Percentiles rank a stretch among this genome's conserved stretches.
These are phyloP conservation scores for Coenonympha arcania DNA, from an alignment of 2,888 invertebrate species.

Conservation along the genomic window DNA sequence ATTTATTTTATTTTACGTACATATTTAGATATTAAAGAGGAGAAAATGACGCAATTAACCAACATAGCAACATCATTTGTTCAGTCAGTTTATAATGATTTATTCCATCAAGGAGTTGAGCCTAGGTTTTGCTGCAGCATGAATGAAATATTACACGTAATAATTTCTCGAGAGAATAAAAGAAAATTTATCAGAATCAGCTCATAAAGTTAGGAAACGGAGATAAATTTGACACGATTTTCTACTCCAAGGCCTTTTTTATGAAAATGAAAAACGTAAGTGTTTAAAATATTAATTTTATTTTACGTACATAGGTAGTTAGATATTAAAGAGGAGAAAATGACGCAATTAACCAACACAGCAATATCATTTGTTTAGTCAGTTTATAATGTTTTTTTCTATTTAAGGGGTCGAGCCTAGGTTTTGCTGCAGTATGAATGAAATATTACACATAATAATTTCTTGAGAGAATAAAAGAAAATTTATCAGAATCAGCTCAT, in stretches of 20 bases:
- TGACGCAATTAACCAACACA: too few relatives aligned
- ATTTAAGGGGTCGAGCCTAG: neutral
- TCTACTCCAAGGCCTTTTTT: constrained; percentile 17
- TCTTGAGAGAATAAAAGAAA: constrained; percentile 5
- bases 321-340: too few relatives aligned
- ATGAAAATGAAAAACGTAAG: constrained; percentile 1
- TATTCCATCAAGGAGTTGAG: neutral
- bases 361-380: too few relatives aligned
- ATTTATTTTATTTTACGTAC: too few relatives aligned
- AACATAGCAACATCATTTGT: too few relatives aligned
- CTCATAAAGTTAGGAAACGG: constrained; percentile 27
- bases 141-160: neutral
- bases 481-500: constrained; percentile 28
- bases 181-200: constrained; percentile 25
- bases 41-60: too few relatives aligned
- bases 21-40: too few relatives aligned
- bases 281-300: too few relatives aligned
- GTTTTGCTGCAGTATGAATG: neutral
- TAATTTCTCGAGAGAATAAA: constrained; percentile 1
- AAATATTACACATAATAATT: neutral
- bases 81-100: too few relatives aligned
- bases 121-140: neutral
- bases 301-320: too few relatives aligned
- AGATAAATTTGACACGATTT: constrained; percentile 25
- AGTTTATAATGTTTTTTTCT: too few relatives aligned